A percentile compares a stretch with the other conserved stretches of the same genome.
phyloP scores from a whole-genome alignment of 1,140 invertebrate species.

The Anastrepha ludens region DNA sequence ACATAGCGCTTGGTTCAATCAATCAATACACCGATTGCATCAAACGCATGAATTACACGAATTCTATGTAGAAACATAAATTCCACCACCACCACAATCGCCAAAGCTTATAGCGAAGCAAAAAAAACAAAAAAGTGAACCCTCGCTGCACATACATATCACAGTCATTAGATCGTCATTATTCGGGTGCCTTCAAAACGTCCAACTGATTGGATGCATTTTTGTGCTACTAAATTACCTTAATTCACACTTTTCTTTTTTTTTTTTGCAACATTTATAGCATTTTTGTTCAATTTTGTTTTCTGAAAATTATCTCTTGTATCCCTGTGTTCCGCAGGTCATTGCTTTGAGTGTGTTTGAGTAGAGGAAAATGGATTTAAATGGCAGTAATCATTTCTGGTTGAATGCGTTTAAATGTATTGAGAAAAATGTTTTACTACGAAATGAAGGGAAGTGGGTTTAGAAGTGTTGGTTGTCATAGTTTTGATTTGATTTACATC shows the following conservation, averaged over 20 bases:
- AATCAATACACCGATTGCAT: conserved; percentile 33
- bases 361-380: background rate
- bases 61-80: background rate
- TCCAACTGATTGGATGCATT: background rate
- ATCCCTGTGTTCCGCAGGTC: background rate
- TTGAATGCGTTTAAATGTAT: background rate
- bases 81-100: conserved; percentile 8
- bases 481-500: too few relatives aligned
- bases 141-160: background rate
- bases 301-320: background rate
- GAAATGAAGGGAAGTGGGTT: background rate
- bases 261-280: background rate
- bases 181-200: background rate
- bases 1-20: background rate
- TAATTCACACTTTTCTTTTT: background rate
- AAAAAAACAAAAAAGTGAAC: background rate
- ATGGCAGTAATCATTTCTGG: background rate
- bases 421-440: background rate
- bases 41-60: conserved; percentile 12
- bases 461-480: background rate
- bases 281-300: background rate
- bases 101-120: conserved; percentile 5
- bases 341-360: background rate
- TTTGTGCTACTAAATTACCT: background rate
- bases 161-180: conserved; percentile 24